Evolutionary conservation across 2,113 vertebrate species (phyloP).

Genomic region (Chamaea fasciata): DNA sequence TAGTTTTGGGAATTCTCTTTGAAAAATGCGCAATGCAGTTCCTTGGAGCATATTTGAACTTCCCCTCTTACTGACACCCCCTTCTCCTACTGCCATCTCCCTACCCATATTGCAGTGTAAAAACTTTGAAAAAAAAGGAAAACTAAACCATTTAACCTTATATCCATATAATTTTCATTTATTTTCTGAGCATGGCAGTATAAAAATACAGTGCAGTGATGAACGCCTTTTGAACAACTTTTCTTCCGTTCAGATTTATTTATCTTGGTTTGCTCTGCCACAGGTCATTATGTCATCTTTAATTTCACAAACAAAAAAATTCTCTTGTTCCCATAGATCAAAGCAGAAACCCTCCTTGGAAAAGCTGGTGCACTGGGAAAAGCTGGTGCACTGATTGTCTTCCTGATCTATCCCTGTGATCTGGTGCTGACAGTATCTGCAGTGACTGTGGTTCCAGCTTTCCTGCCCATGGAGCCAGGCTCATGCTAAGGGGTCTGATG

Average conservation of each 20-base stretch:
- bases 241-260: not conserved
- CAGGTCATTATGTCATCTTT: not conserved
- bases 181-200: not conserved
- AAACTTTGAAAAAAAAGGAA: not conserved
- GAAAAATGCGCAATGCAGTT: not conserved
- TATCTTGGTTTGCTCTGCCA: constrained; percentile 17
- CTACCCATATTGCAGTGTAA: not conserved
- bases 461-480: not conserved
- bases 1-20: not conserved
- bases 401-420: not conserved
- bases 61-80: not conserved
- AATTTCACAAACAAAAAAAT: constrained; percentile 5
- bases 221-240: not conserved
- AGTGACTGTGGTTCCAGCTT: not conserved
- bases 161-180: not conserved
- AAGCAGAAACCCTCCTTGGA: not conserved
- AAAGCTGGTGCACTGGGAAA: not conserved
- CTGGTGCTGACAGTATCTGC: not conserved
- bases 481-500: fast-evolving
- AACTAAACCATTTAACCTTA: not conserved
- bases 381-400: not conserved
- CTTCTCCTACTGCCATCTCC: fast-evolving
- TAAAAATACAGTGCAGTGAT: not conserved
- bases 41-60: not conserved
- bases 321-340: not conserved